Evolutionary conservation across 2,113 vertebrate species (phyloP).

Genomic region (Dendropsophus ebraccatus): DNA sequence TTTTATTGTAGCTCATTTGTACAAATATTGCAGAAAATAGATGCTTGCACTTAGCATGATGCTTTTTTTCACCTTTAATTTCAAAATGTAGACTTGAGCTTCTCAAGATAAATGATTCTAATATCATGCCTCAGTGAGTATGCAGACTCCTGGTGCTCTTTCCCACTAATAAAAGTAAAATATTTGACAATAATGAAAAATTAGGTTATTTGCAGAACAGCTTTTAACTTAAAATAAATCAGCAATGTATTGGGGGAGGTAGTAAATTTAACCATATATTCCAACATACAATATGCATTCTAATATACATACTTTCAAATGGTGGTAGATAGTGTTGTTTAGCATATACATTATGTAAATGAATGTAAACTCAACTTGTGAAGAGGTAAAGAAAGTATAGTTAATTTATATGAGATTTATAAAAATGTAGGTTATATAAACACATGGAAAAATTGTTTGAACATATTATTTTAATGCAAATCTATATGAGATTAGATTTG

Average conservation of each 20-base stretch:
- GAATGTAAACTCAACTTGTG: background rate
- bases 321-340: background rate
- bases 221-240: slow-evolving; percentile 46
- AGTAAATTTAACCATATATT: slow-evolving; percentile 20
- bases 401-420: background rate
- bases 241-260: background rate
- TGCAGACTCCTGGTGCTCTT: slow-evolving; percentile 54
- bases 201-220: slow-evolving; percentile 57
- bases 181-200: slow-evolving; percentile 60
- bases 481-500: background rate
- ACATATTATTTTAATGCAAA: background rate
- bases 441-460: background rate
- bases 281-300: background rate
- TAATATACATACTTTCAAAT: background rate
- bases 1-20: background rate
- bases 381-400: background rate
- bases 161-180: slow-evolving; percentile 60
- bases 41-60: slow-evolving; percentile 47
- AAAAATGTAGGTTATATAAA: background rate
- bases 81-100: slow-evolving; percentile 62
- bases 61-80: slow-evolving; percentile 57
- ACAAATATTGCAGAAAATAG: slow-evolving; percentile 47
- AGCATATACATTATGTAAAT: background rate
- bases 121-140: slow-evolving; percentile 64
- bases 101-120: slow-evolving; percentile 67